Conservation (phyloP, 2,888 invertebrate genomes). For the Leucophenga montana region DNA sequence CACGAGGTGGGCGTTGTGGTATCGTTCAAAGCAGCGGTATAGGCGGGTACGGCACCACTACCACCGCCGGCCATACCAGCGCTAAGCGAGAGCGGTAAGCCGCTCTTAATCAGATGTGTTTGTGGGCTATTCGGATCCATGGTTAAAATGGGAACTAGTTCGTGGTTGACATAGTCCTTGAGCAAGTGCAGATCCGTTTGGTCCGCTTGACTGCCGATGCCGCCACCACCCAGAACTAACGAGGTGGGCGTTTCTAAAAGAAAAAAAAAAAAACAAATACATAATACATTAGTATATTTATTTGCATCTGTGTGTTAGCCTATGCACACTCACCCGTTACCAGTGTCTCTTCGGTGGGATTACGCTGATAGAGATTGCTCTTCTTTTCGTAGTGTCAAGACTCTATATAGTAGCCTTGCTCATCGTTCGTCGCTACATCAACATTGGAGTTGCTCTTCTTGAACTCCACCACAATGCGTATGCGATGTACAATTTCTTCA, state of each 20-base stretch:
- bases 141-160: slow-evolving; percentile 73
- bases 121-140: slow-evolving; percentile 70
- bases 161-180: slow-evolving; percentile 73
- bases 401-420: slow-evolving; percentile 66
- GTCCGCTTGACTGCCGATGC: slow-evolving; percentile 52
- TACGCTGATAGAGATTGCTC: slow-evolving; percentile 74
- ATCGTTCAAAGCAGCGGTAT: slow-evolving; percentile 42
- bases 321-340: slow-evolving; percentile 70
- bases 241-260: slow-evolving; percentile 75
- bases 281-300: not conserved
- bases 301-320: not conserved
- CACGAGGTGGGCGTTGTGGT: slow-evolving; percentile 45
- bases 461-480: slow-evolving; percentile 77
- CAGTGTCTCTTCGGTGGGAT: slow-evolving; percentile 77
- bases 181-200: slow-evolving; percentile 63
- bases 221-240: slow-evolving; percentile 55
- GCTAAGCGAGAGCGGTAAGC: slow-evolving; percentile 47
- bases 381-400: slow-evolving; percentile 72
- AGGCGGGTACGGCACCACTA: slow-evolving; percentile 45
- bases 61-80: slow-evolving; percentile 39
- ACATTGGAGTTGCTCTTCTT: slow-evolving; percentile 62
- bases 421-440: slow-evolving; percentile 55
- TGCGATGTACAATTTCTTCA: slow-evolving; percentile 88
- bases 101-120: slow-evolving; percentile 48
- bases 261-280: not conserved